A percentile compares a stretch with the other conserved stretches of the same genome.
Conservation (phyloP, 2,797 vertebrate species). For the Propithecus perrieri region DNA sequence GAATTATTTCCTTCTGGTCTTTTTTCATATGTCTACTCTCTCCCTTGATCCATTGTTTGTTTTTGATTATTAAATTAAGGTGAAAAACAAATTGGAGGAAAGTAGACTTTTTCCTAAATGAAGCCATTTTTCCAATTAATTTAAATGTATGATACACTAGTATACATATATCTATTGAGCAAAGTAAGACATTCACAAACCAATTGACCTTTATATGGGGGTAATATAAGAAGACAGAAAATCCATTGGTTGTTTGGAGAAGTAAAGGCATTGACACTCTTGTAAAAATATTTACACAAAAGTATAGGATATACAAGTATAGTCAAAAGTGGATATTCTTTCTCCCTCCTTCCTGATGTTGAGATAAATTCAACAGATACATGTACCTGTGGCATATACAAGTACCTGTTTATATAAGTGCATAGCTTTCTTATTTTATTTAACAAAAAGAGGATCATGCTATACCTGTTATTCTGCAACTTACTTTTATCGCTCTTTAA, state of each 20-base stretch:
- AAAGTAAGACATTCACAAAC: background rate
- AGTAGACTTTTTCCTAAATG: background rate
- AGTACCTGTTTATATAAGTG: constrained; percentile 43
- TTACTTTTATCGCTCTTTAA: constrained; percentile 42
- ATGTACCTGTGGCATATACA: background rate
- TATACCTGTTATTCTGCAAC: background rate
- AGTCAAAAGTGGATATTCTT: constrained; percentile 20
- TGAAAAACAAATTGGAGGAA: background rate
- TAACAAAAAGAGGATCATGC: background rate
- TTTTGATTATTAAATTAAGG: constrained; percentile 41
- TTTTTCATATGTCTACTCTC: background rate
- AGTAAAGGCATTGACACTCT: background rate
- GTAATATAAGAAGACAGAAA: background rate
- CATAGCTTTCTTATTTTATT: constrained; percentile 4
- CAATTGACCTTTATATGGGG: background rate
- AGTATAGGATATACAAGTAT: background rate
- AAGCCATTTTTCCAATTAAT: background rate
- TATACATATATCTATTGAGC: background rate
- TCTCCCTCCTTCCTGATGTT: background rate
- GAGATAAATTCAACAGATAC: background rate
- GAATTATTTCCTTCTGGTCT: background rate
- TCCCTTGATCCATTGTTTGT: background rate
- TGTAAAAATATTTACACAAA: background rate
- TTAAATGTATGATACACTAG: background rate
- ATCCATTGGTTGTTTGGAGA: background rate